Evolutionary conservation across 2,797 vertebrate species (phyloP), one percentile per base, ranked within the genome.

Genomic region (Echiichthys vipera): DNA sequence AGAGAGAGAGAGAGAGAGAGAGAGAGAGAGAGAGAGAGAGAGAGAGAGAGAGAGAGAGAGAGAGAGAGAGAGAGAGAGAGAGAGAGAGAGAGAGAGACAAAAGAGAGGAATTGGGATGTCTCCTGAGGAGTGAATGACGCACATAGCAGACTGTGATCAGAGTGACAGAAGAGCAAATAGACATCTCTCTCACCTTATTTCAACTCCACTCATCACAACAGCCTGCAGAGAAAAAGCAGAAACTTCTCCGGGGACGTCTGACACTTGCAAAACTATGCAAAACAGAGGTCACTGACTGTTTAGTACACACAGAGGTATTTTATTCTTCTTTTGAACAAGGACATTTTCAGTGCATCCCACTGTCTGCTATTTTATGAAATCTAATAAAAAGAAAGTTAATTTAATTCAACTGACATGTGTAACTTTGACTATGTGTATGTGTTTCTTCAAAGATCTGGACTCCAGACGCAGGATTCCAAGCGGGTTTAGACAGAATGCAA

Each of bases 41-140:
- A 72, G 56, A 66, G 58, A 73, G 59, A 63, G 76, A n/a, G 49
- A 71, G 46, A 66, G 42, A 53, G 45, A 56, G 27, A 29, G 65
- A 75, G 27, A 62, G 74, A 37, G 51, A 68, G 73, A 58, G 66
- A 70, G 57, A 37, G 24, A 47, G 43, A 72, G 56, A 66, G 58
- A 73, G 59, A 63, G 76, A n/a, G 49, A 71, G 46, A 66, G 42
- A 53, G 45, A 56, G 27, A 29, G 65, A 75, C n/a, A n/a, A n/a
- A n/a, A n/a, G n/a, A n/a, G n/a, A n/a, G n/a, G n/a, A n/a, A n/a
- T n/a, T n/a, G n/a, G 27, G 55, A 34, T 61, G 45, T 74, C 77
- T 85, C 74, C 24, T n/a, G 78, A 82, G 81, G 71, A 78, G 67
- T n/a, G 68, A 73, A 73, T 88, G 84, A 88, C 56, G 51, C 82